A percentile compares a stretch with the other conserved stretches of the same genome.
phyloP scores from a whole-genome alignment of 2,113 vertebrate genomes.

The Corynorhinus townsendii region DNA sequence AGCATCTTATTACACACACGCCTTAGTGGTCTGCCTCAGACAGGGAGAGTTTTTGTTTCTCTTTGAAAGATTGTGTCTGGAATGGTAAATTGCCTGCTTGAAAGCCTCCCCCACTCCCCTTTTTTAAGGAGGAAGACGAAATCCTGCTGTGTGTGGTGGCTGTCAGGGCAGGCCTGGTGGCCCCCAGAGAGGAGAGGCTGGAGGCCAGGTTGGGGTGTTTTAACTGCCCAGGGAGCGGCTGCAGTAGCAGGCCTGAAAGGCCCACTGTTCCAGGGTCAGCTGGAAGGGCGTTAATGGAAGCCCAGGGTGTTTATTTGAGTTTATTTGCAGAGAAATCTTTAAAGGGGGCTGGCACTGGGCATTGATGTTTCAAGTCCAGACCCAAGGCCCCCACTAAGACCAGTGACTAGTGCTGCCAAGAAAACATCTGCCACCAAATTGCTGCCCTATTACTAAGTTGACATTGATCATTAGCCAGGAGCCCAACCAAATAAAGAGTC shows the following conservation, averaged over 20 bases:
- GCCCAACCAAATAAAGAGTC: slow-evolving; percentile 68
- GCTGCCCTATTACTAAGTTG: slow-evolving; percentile 73
- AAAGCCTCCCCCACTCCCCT: not conserved
- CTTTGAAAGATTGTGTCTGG: slow-evolving; percentile 74
- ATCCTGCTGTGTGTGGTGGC: slow-evolving; percentile 67
- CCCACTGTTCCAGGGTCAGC: slow-evolving; percentile 71
- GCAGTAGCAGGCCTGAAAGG: slow-evolving; percentile 61
- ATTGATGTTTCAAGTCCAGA: slow-evolving; percentile 57
- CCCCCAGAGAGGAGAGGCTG: slow-evolving; percentile 49
- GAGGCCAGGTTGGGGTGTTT: slow-evolving; percentile 71
- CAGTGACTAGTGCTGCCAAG: slow-evolving; percentile 55
- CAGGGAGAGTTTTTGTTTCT: slow-evolving; percentile 75
- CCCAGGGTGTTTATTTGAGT: slow-evolving; percentile 72
- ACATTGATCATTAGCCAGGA: slow-evolving; percentile 74
- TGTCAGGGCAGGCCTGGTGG: slow-evolving; percentile 56
- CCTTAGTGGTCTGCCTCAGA: slow-evolving; percentile 70
- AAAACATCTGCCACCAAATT: slow-evolving; percentile 74
- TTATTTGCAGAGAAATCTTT: slow-evolving; percentile 72
- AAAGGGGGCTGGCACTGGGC: slow-evolving; percentile 67
- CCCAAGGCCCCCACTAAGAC: slow-evolving; percentile 53
- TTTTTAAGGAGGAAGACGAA: slow-evolving; percentile 47
- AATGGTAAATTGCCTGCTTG: slow-evolving; percentile 71
- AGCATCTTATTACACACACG: slow-evolving; percentile 77
- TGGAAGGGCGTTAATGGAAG: slow-evolving; percentile 70
- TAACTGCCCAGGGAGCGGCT: slow-evolving; percentile 62